These are phyloP conservation scores for Emmelina monodactyla DNA, from an alignment of 2,888 invertebrate species.

Conservation along the genomic window DNA sequence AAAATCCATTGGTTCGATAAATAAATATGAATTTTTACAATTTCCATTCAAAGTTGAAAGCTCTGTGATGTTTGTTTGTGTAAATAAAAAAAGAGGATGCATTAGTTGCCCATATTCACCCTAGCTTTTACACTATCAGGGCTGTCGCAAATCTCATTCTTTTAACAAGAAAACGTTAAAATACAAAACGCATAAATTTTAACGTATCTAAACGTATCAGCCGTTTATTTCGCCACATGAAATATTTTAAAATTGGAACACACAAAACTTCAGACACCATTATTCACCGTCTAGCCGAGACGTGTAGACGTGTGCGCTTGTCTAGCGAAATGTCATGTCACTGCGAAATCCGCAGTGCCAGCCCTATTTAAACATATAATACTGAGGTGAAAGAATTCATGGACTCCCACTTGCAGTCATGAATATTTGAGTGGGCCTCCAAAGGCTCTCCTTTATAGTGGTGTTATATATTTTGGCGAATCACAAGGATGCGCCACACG, in stretches of 20 bases:
- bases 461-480: conserved; percentile 9
- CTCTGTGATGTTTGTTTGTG: conserved; percentile 50
- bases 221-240: too few species aligned
- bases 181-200: too few species aligned
- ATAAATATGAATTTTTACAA: conserved; percentile 42
- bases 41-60: conserved; percentile 39
- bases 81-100: conserved; percentile 42
- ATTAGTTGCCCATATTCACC: conserved; percentile 32
- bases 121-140: conserved; percentile 19
- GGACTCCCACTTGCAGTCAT: conserved; percentile 44
- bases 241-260: too few species aligned
- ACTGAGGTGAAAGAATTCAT: conserved; percentile 27
- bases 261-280: too few species aligned
- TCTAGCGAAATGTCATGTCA: too few species aligned
- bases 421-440: conserved; percentile 46
- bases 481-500: conserved; percentile 4
- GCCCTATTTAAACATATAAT: conserved; percentile 12
- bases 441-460: conserved; percentile 19
- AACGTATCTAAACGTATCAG: too few species aligned
- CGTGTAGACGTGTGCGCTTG: too few species aligned
- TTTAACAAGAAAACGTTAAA: too few species aligned
- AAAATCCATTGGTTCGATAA: too few species aligned
- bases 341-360: too few species aligned
- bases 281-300: too few species aligned
- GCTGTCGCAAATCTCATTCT: too few species aligned